A percentile compares a stretch with the other conserved stretches of the same genome.
phyloP scores from a whole-genome alignment of 2,113 vertebrate species.

The Ceyx melanurus region DNA sequence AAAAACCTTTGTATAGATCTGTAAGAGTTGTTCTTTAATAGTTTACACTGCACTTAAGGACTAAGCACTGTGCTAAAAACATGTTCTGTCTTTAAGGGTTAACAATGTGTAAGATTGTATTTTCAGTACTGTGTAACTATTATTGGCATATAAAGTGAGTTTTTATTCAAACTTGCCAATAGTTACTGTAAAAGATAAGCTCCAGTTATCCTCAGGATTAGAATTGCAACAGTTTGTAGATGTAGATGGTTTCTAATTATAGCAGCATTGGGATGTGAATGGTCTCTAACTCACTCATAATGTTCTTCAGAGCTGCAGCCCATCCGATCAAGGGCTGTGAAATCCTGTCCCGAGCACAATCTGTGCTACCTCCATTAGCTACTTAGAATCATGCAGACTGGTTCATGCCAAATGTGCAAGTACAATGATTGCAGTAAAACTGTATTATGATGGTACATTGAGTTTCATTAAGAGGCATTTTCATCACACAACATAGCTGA shows the following conservation, averaged over 20 bases:
- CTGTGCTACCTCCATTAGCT: not conserved
- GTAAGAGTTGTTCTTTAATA: not conserved
- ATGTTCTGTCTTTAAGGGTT: not conserved
- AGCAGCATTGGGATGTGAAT: not conserved
- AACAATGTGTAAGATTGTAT: not conserved
- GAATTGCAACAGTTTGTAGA: not conserved
- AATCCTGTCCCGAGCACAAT: not conserved
- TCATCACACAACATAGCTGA: not conserved
- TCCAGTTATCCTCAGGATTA: not conserved
- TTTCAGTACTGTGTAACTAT: not conserved
- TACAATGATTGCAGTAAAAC: not conserved
- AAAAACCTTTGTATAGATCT: not conserved
- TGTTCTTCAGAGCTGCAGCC: not conserved
- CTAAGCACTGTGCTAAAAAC: not conserved
- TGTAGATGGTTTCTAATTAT: not conserved
- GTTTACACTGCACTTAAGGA: not conserved
- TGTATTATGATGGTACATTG: not conserved
- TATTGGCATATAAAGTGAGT: not conserved
- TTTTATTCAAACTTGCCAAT: not conserved
- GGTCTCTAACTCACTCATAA: not conserved
- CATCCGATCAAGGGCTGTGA: not conserved
- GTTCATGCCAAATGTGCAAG: not conserved
- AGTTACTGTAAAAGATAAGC: not conserved
- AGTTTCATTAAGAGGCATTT: slow-evolving; percentile 34
- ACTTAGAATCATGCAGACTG: not conserved